A percentile compares a stretch with the other conserved stretches of the same genome.
Evolutionary conservation across 2,888 invertebrate species (phyloP).

Genomic region (Drosophila macrospina): DNA sequence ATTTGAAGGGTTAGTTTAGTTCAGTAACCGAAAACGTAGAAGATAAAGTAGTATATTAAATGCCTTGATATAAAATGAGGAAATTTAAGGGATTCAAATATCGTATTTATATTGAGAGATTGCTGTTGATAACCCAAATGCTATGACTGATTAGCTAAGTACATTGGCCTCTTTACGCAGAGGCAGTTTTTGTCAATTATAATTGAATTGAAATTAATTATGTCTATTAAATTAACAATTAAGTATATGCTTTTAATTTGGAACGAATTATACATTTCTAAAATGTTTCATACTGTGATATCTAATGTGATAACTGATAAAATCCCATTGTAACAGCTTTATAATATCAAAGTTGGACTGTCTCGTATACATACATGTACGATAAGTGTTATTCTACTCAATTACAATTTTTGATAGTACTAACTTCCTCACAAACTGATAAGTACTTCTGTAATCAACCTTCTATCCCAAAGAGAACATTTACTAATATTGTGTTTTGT

Average conservation of each 20-base stretch:
- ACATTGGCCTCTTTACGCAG: not conserved
- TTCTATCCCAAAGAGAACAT: slow-evolving; percentile 23
- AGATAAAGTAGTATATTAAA: not conserved
- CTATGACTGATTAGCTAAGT: slow-evolving; percentile 5
- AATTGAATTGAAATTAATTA: slow-evolving; percentile 10
- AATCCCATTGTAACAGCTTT: slow-evolving; percentile 23
- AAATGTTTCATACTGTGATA: slow-evolving; percentile 3
- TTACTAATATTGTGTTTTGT: slow-evolving; percentile 58
- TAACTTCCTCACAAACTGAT: slow-evolving; percentile 38
- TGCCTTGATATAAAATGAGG: not conserved
- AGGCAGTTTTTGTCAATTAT: not conserved
- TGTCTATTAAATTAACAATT: slow-evolving; percentile 1
- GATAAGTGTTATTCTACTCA: slow-evolving; percentile 54
- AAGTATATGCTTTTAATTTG: slow-evolving; percentile 1
- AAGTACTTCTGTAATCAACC: slow-evolving; percentile 41
- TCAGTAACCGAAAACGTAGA: not conserved
- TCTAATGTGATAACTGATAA: slow-evolving; percentile 37
- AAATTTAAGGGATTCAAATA: not conserved
- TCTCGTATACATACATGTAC: slow-evolving; percentile 29
- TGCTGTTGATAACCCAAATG: slow-evolving; percentile 1
- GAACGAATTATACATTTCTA: not conserved
- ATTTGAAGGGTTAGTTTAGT: not conserved
- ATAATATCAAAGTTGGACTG: slow-evolving; percentile 49
- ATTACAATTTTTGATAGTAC: slow-evolving; percentile 45
- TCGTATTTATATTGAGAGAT: not conserved